Evolutionary conservation across 2,888 invertebrate genomes (phyloP), one percentile per base, ranked within the genome.

Genomic region (Phaedon cochleariae): DNA sequence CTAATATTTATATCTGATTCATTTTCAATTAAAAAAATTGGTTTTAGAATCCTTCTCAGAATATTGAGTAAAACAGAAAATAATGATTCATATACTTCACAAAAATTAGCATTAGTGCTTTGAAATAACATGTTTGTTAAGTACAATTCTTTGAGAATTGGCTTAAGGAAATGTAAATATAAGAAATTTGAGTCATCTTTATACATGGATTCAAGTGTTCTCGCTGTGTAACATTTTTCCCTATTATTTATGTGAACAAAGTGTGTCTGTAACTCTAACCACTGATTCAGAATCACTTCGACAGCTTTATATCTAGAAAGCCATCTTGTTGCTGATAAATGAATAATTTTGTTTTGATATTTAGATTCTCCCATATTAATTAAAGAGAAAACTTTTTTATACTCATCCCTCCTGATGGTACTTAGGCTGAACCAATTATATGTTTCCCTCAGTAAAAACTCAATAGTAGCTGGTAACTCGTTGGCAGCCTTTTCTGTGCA

Each of bases 371-470:
- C 10, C 10, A 53, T 34, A 64, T 72, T 70, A 20, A 71, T 46
- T 9, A 65, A 52, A 31, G 67, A 41, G 61, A 65, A 73, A 7
- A 65, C 31, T 54, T 62, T 60, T 52, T 59, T 67, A 65, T 73
- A 75, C 31, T 64, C 63, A 37, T 52, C 29, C 64, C 64, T 61
- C 55, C 72, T 59, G 7, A 65, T 48, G 18, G 66, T 9, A 60
- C 72, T 73, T 20, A 62, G 26, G n/a, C 12, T 29, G 65, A 74
- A 73, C 70, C 70, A 74, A 37, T 65, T 71, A 20, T 67, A 66
- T 2, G 68, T 58, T 67, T 74, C 72, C 60, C 67, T 59, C 20
- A 64, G 64, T 1, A 74, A 15, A 62, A 65, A 76, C 12, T 76
- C 73, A 1, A 76, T 46, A 53, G 10, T 46, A 22, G 68, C 61